These are phyloP conservation scores for Trinectes maculatus DNA, from an alignment of 2,113 vertebrate genomes.

Conservation along the genomic window DNA sequence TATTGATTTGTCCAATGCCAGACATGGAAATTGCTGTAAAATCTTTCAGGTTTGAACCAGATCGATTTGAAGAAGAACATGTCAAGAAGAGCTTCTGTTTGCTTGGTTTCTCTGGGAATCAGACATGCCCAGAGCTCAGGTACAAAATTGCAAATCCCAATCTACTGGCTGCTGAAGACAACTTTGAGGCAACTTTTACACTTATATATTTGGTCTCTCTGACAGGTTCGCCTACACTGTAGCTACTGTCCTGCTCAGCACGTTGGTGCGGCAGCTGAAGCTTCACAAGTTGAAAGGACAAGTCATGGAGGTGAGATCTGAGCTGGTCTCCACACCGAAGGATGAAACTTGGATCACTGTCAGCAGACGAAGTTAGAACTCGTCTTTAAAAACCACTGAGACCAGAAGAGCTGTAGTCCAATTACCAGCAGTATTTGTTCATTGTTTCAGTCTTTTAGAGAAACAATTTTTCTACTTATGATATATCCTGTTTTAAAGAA, in stretches of 20 bases:
- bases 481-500: too few relatives aligned
- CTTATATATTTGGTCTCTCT: neutral
- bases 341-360: slow-evolving; percentile 95
- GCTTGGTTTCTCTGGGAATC: slow-evolving; percentile 92
- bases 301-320: slow-evolving; percentile 88
- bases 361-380: slow-evolving; percentile 84
- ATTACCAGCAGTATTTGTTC: slow-evolving; percentile 24
- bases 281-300: slow-evolving; percentile 87
- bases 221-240: slow-evolving; percentile 92
- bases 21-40: neutral
- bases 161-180: neutral
- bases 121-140: slow-evolving; percentile 94
- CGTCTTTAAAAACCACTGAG: neutral
- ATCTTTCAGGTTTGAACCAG: slow-evolving; percentile 89
- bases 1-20: neutral
- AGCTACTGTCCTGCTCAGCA: slow-evolving; percentile 87
- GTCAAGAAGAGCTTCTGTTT: slow-evolving; percentile 87
- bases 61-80: slow-evolving; percentile 88
- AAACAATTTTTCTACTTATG: neutral
- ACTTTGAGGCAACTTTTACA: neutral
- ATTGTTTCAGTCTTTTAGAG: neutral
- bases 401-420: neutral
- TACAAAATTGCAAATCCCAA: slow-evolving; percentile 48
- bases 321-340: slow-evolving; percentile 92
- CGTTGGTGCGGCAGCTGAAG: slow-evolving; percentile 85